Conservation (phyloP, 2,888 invertebrate species). For the Artemia sinica region DNA sequence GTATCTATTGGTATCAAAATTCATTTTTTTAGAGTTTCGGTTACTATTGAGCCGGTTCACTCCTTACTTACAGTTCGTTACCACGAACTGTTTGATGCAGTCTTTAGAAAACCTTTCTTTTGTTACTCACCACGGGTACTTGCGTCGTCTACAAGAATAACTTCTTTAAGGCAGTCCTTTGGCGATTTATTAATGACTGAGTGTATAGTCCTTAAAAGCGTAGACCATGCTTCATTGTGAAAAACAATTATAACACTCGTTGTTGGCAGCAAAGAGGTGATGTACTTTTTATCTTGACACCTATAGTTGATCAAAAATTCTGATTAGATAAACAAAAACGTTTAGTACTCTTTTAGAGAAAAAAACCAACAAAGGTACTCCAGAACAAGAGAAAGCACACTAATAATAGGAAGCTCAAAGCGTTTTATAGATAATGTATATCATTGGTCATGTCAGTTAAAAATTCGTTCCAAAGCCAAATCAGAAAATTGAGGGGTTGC, state of each 20-base stretch:
- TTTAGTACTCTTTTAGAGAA: background rate
- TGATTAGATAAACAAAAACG: background rate
- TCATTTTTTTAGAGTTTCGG: too few species aligned
- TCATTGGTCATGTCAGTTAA: too few species aligned
- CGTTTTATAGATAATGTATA: too few species aligned
- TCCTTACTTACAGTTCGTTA: too few species aligned
- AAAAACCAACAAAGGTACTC: background rate
- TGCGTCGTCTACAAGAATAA: constrained; percentile 73
- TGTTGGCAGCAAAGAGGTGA: constrained; percentile 45
- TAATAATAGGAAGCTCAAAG: too few species aligned
- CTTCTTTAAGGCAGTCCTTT: constrained; percentile 51
- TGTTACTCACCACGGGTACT: constrained; percentile 52
- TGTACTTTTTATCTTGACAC: constrained; percentile 42
- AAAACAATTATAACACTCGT: constrained; percentile 89
- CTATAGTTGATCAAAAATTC: constrained; percentile 33
- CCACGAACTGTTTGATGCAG: too few species aligned
- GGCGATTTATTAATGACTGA: constrained; percentile 83
- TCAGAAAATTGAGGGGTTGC: too few species aligned
- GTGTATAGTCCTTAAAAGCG: constrained; percentile 78
- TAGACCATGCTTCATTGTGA: constrained; percentile 98
- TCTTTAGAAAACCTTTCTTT: background rate
- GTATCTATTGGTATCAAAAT: too few species aligned
- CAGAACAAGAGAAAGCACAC: constrained; percentile 28
- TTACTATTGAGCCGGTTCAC: too few species aligned
- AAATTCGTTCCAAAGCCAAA: too few species aligned